Base-by-base conservation (phyloP, 2,888 invertebrate genomes). In the Pegoplata infirma region DNA sequence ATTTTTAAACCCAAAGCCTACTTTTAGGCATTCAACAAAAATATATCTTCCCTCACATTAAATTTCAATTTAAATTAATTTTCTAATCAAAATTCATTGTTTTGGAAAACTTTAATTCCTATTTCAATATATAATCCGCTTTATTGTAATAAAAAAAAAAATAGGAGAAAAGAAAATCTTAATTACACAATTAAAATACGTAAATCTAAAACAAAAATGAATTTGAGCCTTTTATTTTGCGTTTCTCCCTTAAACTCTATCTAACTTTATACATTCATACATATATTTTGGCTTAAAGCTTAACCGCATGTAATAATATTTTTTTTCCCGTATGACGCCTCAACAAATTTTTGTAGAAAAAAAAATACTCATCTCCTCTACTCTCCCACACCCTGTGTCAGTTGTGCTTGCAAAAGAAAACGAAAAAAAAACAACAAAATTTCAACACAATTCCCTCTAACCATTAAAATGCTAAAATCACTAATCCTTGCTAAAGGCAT, bases 181-280 rank as follows among this genome's bases (percentile, higher is more conserved):
- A 82, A 82, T 82, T 80, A 74, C 69, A 66, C 69, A 80, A 81
- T 76, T 76, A 64, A 59, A 81, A 79, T 71, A 55, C 44, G 63
- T 23, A 68, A 67, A 75, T 23, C 10, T 25, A 10, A 16, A 32
- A 2, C 6, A 2, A 6, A 28, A 28, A 28, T 28, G 1, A 12
- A 32, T 7, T 32, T 32, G 32, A 32, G 32, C 8, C 32, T 32
- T 32, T 32, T 32, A 32, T n/a, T n/a, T n/a, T n/a, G n/a, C n/a
- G n/a, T 10, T 32, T 32, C 10, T 32, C 32, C 32, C 32, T 32
- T 32, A 32, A 32, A 32, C 10, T 32, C 12, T 12, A 3, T 10
- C 32, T 32, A 32, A 32, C 32, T 4, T 3, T 12, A 32, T 32
- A 32, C 12, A 32, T 4, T 3, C 32, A 32, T 32, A 32, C 12